Evolutionary conservation across 2,888 invertebrate genomes (phyloP), one percentile per base, ranked within the genome.

Genomic region (Sphecodes monilicornis): DNA sequence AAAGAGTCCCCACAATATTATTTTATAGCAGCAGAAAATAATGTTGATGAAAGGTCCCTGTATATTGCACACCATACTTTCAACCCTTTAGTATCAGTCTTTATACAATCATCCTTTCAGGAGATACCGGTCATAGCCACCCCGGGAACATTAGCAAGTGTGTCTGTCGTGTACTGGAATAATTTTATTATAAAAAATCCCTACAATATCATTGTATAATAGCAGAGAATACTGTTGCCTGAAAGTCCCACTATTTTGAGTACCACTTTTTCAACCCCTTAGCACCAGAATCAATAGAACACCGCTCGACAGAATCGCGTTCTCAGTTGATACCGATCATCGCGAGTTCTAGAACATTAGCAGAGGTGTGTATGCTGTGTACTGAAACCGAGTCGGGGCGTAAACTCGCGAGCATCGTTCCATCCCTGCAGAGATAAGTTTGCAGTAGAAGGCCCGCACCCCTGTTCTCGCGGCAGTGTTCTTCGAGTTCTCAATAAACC

Each of bases 401-500:
- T 39, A 16, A 41, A 46, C 46, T 46, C 46, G 46, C 16, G 46
- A 46, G 6, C 6, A 26, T 29, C 64, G 29, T 32, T 29, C 29
- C 29, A 29, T 29, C 29, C 29, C 3, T 26, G 26, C 16, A 29
- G 16, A 32, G 64, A 64, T 64, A 64, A 64, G 18, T 64, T 64
- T 32, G 57, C 32, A 0, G 18, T 8, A 2, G 64, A 64, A 16
- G 50, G 22, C 22, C 50, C 50, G 50, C 50, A 3, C 29, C 10
- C 39, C 18, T 64, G 29, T 16, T n/a, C 5, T 29, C 64, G 3
- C 3, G n/a, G 39, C 29, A 18, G 32, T 46, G 72, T 54, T 69
- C 66, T 32, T 69, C 68, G 36, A 76, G 72, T 76, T 72, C 64
- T 43, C 68, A 72, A 71, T 46, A 36, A 84, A 22, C 73, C 22